Evolutionary conservation across 2,888 invertebrate genomes (phyloP), one percentile per base, ranked within the genome.

Genomic region (Flexamia atlantica): DNA sequence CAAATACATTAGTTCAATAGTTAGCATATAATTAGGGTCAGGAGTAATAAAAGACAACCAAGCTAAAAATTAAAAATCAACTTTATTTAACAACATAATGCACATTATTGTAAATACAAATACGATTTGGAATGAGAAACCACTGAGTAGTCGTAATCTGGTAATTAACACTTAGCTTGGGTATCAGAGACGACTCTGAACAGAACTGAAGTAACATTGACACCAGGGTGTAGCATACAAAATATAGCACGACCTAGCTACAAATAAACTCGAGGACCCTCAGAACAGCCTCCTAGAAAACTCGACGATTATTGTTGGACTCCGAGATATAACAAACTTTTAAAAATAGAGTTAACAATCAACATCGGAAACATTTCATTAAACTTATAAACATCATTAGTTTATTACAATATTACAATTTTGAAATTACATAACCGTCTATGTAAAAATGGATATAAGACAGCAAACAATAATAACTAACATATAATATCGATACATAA

Each of bases 1-100:
- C n/a, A n/a, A n/a, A n/a, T n/a, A n/a, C n/a, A n/a, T n/a, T n/a
- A n/a, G n/a, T n/a, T n/a, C n/a, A n/a, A n/a, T n/a, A n/a, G n/a
- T n/a, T n/a, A n/a, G n/a, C n/a, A n/a, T n/a, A 53, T 53, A 10
- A 5, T 7, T 53, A 53, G 23, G 53, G 53, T 14, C 7, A 3
- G 20, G 23, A 23, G 23, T 53, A 53, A 23, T 3, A 28, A 30
- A 68, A 68, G 30, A 10, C 23, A 1, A 23, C 57, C 25, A 20
- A 50, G 20, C 42, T 76, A 76, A 84, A 74, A 82, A 84, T 84
- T 81, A 84, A 84, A 84, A 84, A 84, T 84, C 84, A 84, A 84
- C 82, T 84, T 84, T 84, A 84, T 81, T 84, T 74, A 84, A 82
- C 84, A 84, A 82, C 80, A 81, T 81, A 84, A 81, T 84, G 84